Base-by-base conservation (phyloP, 2,113 vertebrate genomes). In the Xenopus borealis region DNA sequence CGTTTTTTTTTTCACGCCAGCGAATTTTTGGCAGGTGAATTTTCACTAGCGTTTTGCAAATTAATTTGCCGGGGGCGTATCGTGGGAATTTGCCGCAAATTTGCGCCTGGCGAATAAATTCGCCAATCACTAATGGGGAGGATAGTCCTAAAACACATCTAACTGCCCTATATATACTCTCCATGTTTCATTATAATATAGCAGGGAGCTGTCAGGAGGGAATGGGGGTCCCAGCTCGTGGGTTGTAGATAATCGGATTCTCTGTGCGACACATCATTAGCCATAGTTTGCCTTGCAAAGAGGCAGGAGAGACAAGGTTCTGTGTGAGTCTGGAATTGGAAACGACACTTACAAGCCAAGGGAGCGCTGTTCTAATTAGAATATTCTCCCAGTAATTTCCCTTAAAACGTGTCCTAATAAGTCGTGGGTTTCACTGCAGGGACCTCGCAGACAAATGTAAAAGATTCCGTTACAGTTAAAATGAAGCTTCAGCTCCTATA, bases 191-290 rank as follows among this genome's bases (percentile, higher is more conserved):
- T 40, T 62, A 17, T 62, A 62, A 62, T 18, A 33, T 72, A 10
- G 45, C 2, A n/a, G 44, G 10, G 23, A 69, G 40, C 69, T 61
- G 69, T 71, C 69, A 71, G 10, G 23, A 20, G 33, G 40, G 16
- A 50, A 20, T 17, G 12, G 10, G 58, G 58, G 55, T 40, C 33
- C 33, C 27, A 23, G 30, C n/a, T 19, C 18, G 18, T 18, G 30
- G 12, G 19, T n/a, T n/a, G n/a, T n/a, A n/a, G n/a, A n/a, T n/a
- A n/a, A n/a, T n/a, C n/a, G n/a, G 58, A 62, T 47, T 40, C 45
- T 16, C 69, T 23, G 18, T 14, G 10, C 47, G 70, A 72, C 70
- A 72, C 70, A 30, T 72, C 70, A 63, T 72, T 72, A 72, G 70
- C 16, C 45, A 17, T 4, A 50, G 45, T 72, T 62, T 62, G 45